A percentile compares a stretch with the other conserved stretches of the same genome.
phyloP scores from a whole-genome alignment of 2,888 invertebrate species.

The Erynnis tages region DNA sequence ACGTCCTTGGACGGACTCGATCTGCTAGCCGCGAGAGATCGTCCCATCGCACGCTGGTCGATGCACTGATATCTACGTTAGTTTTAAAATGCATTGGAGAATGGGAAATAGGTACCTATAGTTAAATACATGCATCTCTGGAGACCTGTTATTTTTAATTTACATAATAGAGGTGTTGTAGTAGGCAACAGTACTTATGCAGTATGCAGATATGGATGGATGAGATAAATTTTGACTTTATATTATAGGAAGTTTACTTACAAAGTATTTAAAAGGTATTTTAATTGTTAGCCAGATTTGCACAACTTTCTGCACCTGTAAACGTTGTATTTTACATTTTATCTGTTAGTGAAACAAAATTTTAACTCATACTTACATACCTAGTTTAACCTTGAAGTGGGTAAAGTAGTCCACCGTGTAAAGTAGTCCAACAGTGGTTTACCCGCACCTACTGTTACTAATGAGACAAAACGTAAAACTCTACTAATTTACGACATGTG shows the following conservation, averaged over 20 bases:
- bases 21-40: slow-evolving; percentile 78
- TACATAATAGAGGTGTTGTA: background rate
- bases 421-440: slow-evolving; percentile 42
- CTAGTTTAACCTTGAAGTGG: slow-evolving; percentile 36
- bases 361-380: background rate
- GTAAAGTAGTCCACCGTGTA: slow-evolving; percentile 37
- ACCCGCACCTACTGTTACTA: slow-evolving; percentile 61
- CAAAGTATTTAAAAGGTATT: no score
- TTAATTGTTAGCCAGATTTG: no score
- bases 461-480: slow-evolving; percentile 58
- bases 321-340: no score
- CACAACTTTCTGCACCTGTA: no score
- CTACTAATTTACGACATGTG: slow-evolving; percentile 60
- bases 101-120: slow-evolving; percentile 57
- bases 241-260: no score
- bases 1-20: slow-evolving; percentile 81
- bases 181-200: no score
- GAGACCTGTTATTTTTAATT: background rate
- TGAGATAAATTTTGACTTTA: no score
- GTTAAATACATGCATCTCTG: slow-evolving; percentile 33
- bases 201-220: no score
- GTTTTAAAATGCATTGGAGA: slow-evolving; percentile 79
- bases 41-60: slow-evolving; percentile 76
- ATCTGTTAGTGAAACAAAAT: background rate
- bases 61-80: slow-evolving; percentile 72